Percentiles rank a stretch among this genome's conserved stretches.
These are phyloP conservation scores for Halcyon chelicuti DNA, from an alignment of 2,797 vertebrate genomes.

Conservation along the genomic window DNA sequence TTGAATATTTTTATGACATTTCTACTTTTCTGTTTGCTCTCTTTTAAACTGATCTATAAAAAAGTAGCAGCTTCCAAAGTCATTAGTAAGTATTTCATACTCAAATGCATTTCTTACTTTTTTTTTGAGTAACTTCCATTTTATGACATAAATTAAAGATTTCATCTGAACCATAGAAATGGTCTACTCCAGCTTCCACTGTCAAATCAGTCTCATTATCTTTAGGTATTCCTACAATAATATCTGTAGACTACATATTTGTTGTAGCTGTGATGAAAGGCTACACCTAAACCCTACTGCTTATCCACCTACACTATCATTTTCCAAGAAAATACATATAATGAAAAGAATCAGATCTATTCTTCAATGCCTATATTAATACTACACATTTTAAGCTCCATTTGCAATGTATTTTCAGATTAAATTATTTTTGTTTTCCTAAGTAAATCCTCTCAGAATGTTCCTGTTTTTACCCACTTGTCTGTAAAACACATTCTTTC, in stretches of 20 bases:
- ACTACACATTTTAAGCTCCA: neutral
- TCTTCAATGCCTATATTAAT: neutral
- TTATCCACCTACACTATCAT: neutral
- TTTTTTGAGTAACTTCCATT: neutral
- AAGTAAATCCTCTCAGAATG: neutral
- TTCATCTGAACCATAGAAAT: neutral
- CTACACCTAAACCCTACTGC: neutral
- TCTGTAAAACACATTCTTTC: neutral
- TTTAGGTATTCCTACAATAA: neutral
- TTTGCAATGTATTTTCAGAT: neutral
- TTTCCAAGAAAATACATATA: neutral
- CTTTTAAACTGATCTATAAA: constrained; percentile 21
- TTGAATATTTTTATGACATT: constrained; percentile 14
- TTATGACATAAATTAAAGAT: neutral
- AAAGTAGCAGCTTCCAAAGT: neutral
- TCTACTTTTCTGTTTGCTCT: constrained; percentile 17
- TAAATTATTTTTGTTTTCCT: neutral
- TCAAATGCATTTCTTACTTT: neutral
- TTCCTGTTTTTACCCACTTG: neutral
- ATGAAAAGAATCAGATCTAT: neutral
- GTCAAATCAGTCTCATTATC: neutral
- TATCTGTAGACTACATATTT: neutral
- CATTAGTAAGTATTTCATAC: neutral
- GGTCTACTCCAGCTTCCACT: neutral
- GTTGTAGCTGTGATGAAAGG: neutral